A percentile compares a stretch with the other conserved stretches of the same genome.
Conservation (phyloP, 1,140 invertebrate genomes). For the Rhynchophorus ferrugineus region DNA sequence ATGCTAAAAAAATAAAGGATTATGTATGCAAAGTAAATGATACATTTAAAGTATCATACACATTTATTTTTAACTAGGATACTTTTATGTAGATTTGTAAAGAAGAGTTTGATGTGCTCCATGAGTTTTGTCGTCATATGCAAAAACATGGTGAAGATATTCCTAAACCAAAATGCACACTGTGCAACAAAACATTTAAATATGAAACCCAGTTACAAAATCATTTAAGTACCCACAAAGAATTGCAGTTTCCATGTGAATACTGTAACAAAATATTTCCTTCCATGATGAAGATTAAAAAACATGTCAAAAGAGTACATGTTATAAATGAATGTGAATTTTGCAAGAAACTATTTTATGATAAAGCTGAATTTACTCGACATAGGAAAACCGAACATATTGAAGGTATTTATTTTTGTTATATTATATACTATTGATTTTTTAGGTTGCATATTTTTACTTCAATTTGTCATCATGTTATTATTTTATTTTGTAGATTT, state of each 20-base stretch:
- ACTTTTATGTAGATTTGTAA: slow-evolving; percentile 27
- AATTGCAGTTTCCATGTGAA: slow-evolving; percentile 32
- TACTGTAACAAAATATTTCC: slow-evolving; percentile 30
- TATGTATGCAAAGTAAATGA: slow-evolving; percentile 27
- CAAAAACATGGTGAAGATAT: slow-evolving; percentile 18
- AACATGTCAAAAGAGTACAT: slow-evolving; percentile 30
- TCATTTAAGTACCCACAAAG: slow-evolving; percentile 27
- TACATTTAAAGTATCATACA: not conserved
- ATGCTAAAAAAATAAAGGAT: slow-evolving; percentile 27
- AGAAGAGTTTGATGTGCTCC: slow-evolving; percentile 17
- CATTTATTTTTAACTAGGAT: not conserved
- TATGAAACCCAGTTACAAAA: slow-evolving; percentile 23
- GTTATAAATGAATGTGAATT: slow-evolving; percentile 28
- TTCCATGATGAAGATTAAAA: slow-evolving; percentile 28
- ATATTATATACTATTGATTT: not conserved
- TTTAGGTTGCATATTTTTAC: not conserved
- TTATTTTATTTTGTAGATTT: slow-evolving; percentile 1
- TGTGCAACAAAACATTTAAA: slow-evolving; percentile 28
- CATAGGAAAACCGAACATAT: slow-evolving; percentile 21
- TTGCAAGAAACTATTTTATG: slow-evolving; percentile 28
- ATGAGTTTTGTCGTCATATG: slow-evolving; percentile 23
- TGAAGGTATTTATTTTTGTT: slow-evolving; percentile 11
- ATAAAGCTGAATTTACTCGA: slow-evolving; percentile 17
- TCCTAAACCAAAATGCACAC: slow-evolving; percentile 24
- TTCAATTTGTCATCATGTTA: not conserved